phyloP scores from a whole-genome alignment of 2,113 vertebrate genomes.

The Ciconia boyciana region DNA sequence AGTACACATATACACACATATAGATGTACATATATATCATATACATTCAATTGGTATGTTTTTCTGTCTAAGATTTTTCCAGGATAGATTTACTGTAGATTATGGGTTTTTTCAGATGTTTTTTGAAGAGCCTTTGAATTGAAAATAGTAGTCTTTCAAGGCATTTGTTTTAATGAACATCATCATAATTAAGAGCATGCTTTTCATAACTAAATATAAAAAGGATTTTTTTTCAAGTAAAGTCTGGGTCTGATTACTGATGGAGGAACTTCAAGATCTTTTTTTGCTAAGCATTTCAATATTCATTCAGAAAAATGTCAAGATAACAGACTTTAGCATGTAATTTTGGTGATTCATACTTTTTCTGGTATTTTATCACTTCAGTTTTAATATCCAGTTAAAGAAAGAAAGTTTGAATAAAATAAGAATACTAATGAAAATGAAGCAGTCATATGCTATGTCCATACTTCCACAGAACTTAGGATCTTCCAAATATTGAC shows the following conservation, averaged over 20 bases:
- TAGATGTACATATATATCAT: not conserved
- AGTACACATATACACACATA: not conserved
- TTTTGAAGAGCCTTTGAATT: conserved; percentile 35
- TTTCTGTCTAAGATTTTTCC: not conserved
- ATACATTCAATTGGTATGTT: not conserved
- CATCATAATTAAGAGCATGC: conserved; percentile 6
- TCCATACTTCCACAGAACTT: not conserved
- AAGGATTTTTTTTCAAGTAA: not conserved
- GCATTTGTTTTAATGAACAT: conserved; percentile 33
- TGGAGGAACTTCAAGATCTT: conserved; percentile 13
- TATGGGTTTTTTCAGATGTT: not conserved
- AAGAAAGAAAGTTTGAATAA: conserved; percentile 7
- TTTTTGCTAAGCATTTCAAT: conserved; percentile 39
- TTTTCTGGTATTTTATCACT: conserved; percentile 13
- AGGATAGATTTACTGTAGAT: not conserved
- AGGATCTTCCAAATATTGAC: not conserved
- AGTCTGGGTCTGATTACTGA: conserved; percentile 37
- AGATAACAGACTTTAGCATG: not conserved
- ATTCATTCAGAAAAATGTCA: conserved; percentile 61
- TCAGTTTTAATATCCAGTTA: conserved; percentile 23
- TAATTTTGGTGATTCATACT: conserved; percentile 35
- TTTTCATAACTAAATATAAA: conserved; percentile 17
- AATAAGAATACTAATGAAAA: conserved; percentile 6
- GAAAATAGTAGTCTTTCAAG: conserved; percentile 30
- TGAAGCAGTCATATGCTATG: not conserved